Base-by-base conservation (phyloP, 2,797 vertebrate genomes). In the Phalloptychus januarius region DNA sequence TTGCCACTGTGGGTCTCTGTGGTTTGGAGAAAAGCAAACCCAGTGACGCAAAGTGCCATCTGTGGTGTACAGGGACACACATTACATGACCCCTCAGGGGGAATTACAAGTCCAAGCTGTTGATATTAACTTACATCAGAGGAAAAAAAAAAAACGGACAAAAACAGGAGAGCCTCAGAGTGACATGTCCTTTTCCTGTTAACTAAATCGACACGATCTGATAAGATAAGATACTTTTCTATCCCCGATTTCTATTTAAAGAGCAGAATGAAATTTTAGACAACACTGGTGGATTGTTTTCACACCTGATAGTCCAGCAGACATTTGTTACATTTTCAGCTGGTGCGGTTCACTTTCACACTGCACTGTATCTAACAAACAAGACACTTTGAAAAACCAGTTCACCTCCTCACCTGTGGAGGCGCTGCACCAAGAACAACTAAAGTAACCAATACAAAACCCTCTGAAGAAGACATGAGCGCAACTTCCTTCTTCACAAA, bases 21-120 rank as follows among this genome's bases (percentile, higher is more conserved):
- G 91, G 85, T 90, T 92, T 70, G 65, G 38, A 90, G 84, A 75
- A 91, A 82, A 90, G 85, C 87, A 79, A 92, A 88, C 76, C 80
- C 79, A 52, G 28, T 90, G 90, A 94, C 81, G 83, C 87, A 92
- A 77, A 91, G 85, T 78, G 78, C 86, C 90, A 91, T 92, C 89
- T 92, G 91, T 83, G 74, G 86, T 89, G 81, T 44, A 79, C 73
- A 79, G 77, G 72, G 80, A 82, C 72, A 76, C 82, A 91, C 85
- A 88, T 89, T 85, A 23, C 81, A 77, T 5, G 65, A 42, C 65
- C 88, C 89, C 88, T 31, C 36, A 5, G 80, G 86, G 82, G 83
- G 23, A 40, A 86, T 69, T 80, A 81, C 91, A 88, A 89, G 86
- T 72, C 85, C 78, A 74, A 74, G 73, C 79, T 83, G 88, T 86